Conservation (phyloP, 2,888 invertebrate species). For the Pseudococcus viburni region DNA sequence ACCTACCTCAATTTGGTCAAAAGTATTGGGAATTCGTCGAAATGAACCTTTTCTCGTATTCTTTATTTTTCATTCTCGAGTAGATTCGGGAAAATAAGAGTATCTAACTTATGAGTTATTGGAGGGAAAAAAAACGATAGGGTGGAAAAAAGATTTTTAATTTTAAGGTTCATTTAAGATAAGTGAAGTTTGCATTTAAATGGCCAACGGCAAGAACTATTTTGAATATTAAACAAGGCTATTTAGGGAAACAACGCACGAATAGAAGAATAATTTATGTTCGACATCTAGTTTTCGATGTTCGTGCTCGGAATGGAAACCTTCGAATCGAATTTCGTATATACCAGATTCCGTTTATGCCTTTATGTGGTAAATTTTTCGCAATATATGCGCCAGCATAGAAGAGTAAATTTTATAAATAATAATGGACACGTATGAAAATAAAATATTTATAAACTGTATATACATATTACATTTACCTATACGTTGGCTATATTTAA, state of each 20-base stretch:
- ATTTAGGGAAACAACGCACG: constrained; percentile 65
- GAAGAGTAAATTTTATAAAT: constrained; percentile 49
- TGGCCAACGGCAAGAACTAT: constrained; percentile 63
- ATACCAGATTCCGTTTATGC: constrained; percentile 63
- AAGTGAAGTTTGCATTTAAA: constrained; percentile 66
- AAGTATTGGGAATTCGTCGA: background rate
- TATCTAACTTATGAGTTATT: constrained; percentile 37
- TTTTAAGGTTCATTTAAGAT: constrained; percentile 65
- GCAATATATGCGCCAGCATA: constrained; percentile 22
- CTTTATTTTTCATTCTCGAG: background rate
- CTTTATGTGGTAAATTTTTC: constrained; percentile 54
- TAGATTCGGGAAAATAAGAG: background rate
- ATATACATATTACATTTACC: background rate
- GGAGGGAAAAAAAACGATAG: background rate
- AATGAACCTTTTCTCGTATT: background rate
- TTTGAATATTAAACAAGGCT: constrained; percentile 66
- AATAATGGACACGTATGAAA: constrained; percentile 48
- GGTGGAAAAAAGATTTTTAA: constrained; percentile 62
- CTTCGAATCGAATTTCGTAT: constrained; percentile 60
- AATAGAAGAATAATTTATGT: constrained; percentile 66
- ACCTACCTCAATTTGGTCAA: constrained; percentile 20
- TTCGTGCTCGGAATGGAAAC: constrained; percentile 65
- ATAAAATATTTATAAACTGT: constrained; percentile 50
- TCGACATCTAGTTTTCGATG: constrained; percentile 66
- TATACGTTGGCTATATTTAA: constrained; percentile 5